phyloP scores from a whole-genome alignment of 1,140 invertebrate genomes.

The Drosophila melanogaster region Release_6_plus_ISO1_MT NT_033777.3:18916501-18917000 shows the following conservation, averaged over 20 bases:
- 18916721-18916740: constrained; percentile 68
- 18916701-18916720: constrained; percentile 17
- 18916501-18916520: constrained; percentile 17
- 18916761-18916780: constrained; percentile 56
- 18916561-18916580: not conserved
- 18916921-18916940: constrained; percentile 63
- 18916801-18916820: constrained; percentile 31
- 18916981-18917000: constrained; percentile 72
- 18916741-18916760: constrained; percentile 53
- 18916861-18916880: constrained; percentile 1
- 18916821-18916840: constrained; percentile 13
- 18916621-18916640: constrained; percentile 41
- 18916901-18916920: constrained; percentile 53
- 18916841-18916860: constrained; percentile 25
- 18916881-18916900: constrained; percentile 9
- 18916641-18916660: constrained; percentile 11
- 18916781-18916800: constrained; percentile 10
- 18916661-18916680: constrained; percentile 25
- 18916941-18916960: constrained; percentile 29
- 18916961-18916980: constrained; percentile 56
- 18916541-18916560: constrained; percentile 9
- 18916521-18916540: constrained; percentile 30
- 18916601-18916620: constrained; percentile 32
- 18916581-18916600: not conserved
- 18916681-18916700: constrained; percentile 7